Conservation (phyloP, 2,113 vertebrate species). For the Hyperoodon ampullatus region DNA sequence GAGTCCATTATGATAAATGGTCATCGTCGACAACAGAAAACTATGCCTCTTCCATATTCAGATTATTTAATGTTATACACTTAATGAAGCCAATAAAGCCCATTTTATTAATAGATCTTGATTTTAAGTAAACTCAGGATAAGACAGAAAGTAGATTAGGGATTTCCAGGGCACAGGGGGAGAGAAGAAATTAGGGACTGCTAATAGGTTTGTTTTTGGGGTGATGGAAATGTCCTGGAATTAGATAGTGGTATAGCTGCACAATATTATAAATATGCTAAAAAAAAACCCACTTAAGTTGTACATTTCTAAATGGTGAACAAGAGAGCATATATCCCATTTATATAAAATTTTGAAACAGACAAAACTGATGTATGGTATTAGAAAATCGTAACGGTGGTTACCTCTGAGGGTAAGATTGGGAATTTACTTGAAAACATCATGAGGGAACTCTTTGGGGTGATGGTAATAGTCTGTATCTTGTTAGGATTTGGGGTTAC, state of each 20-base stretch:
- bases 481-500: not conserved
- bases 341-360: not conserved
- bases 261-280: not conserved
- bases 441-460: not conserved
- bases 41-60: not conserved
- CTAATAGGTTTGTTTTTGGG: not conserved
- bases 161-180: accelerated
- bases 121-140: not conserved
- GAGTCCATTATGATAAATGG: accelerated
- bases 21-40: not conserved
- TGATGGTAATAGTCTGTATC: not conserved
- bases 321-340: not conserved
- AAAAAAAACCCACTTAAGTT: not conserved
- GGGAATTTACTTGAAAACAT: not conserved
- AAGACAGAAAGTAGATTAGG: not conserved
- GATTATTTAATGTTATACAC: not conserved
- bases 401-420: not conserved
- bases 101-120: not conserved
- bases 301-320: not conserved
- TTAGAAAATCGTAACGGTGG: not conserved
- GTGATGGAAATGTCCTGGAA: not conserved
- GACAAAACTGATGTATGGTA: not conserved
- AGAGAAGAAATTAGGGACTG: no score
- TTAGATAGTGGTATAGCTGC: not conserved
- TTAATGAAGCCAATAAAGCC: not conserved